These are phyloP conservation scores for Scylla paramamosain DNA, from an alignment of 1,140 invertebrate species.

Conservation along the genomic window DNA sequence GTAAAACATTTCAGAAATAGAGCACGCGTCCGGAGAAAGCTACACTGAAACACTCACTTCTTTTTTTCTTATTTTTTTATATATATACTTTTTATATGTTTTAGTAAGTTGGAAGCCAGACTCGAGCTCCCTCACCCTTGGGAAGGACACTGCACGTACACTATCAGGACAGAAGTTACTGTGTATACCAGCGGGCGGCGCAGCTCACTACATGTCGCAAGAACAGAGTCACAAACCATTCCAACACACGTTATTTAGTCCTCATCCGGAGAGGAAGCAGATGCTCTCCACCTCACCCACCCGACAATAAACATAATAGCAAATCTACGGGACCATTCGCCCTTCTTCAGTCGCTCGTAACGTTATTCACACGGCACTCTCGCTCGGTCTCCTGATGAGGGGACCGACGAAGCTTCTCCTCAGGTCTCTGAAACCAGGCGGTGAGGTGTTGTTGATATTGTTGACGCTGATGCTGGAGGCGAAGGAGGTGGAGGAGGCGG, in stretches of 20 bases:
- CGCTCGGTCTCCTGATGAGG: slow-evolving; percentile 56
- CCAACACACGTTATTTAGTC: not conserved
- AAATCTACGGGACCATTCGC: not conserved
- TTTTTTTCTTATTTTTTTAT: not conserved
- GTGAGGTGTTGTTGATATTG: slow-evolving; percentile 40
- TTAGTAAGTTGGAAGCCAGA: slow-evolving; percentile 17
- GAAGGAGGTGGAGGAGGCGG: slow-evolving; percentile 25
- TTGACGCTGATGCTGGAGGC: slow-evolving; percentile 47
- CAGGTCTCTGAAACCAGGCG: slow-evolving; percentile 56
- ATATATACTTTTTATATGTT: not conserved
- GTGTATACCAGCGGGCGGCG: not conserved
- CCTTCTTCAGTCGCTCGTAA: not conserved
- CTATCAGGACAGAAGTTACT: not conserved
- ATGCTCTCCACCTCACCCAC: not conserved
- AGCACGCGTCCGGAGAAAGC: not conserved
- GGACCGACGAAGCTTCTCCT: slow-evolving; percentile 50
- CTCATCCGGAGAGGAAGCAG: not conserved
- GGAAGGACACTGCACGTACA: not conserved
- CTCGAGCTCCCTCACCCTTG: not conserved
- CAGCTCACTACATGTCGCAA: not conserved
- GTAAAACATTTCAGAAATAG: not conserved
- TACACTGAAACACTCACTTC: not conserved
- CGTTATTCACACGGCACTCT: slow-evolving; percentile 50
- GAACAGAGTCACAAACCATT: not conserved
- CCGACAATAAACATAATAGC: slow-evolving; percentile 2